phyloP scores from a whole-genome alignment of 2,888 invertebrate species.

The Lepidochitona cinerea region DNA sequence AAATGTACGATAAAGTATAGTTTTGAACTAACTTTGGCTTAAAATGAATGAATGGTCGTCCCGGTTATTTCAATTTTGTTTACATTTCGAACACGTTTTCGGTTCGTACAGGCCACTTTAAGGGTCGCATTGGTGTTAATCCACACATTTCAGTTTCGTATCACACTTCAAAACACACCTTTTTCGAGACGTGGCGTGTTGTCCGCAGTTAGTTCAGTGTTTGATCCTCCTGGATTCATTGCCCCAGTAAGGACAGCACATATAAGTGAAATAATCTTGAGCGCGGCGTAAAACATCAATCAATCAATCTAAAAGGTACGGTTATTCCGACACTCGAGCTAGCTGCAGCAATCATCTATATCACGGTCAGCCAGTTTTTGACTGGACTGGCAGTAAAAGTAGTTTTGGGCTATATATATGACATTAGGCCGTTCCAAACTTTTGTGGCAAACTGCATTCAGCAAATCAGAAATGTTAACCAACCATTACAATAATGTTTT shows the following conservation, averaged over 20 bases:
- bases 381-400: conserved; percentile 30
- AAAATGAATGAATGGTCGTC: no score
- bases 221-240: conserved; percentile 34
- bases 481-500: conserved; percentile 21
- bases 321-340: conserved; percentile 24
- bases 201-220: conserved; percentile 30
- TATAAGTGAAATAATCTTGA: conserved; percentile 16
- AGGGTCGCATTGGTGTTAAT: no score
- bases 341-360: conserved; percentile 20
- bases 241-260: conserved; percentile 19
- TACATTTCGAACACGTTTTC: no score
- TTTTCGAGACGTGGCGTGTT: conserved; percentile 30
- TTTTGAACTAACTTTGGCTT: no score
- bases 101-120: no score
- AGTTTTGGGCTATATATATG: conserved; percentile 31
- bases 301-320: neutral
- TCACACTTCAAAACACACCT: no score
- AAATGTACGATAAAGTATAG: no score
- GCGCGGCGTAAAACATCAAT: conserved; percentile 10
- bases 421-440: conserved; percentile 19
- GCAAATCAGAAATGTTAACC: conserved; percentile 17
- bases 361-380: conserved; percentile 17
- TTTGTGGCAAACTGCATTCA: conserved; percentile 30
- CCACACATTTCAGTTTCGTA: no score
- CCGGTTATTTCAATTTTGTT: no score